A percentile compares a stretch with the other conserved stretches of the same genome.
phyloP scores from a whole-genome alignment of 1,140 invertebrate genomes.

The Drosophila sp. region DNA sequence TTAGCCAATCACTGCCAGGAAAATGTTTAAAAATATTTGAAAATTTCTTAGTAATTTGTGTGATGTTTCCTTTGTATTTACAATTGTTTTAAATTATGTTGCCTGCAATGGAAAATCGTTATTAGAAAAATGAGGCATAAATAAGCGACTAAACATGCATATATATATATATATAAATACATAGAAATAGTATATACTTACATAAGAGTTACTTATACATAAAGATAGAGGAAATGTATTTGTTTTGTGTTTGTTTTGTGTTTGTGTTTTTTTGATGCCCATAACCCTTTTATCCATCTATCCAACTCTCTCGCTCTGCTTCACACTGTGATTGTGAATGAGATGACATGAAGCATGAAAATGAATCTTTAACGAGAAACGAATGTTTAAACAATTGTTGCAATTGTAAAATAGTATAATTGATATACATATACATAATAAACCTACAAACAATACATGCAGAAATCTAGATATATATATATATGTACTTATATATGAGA shows the following conservation, averaged over 20 bases:
- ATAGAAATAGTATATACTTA: conserved; percentile 11
- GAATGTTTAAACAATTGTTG: conserved; percentile 10
- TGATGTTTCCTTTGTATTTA: no score
- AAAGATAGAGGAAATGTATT: background rate
- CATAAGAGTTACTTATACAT: conserved; percentile 4
- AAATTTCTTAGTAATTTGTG: no score
- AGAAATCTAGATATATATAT: conserved; percentile 2
- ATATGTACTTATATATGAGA: background rate
- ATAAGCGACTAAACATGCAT: background rate
- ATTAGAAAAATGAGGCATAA: conserved; percentile 14
- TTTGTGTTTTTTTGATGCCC: background rate
- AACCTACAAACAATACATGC: conserved; percentile 2
- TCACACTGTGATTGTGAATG: no score
- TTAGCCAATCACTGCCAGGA: no score
- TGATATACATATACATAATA: conserved; percentile 15
- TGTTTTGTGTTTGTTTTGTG: background rate
- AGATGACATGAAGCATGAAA: no score
- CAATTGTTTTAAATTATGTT: no score
- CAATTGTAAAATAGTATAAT: conserved; percentile 11
- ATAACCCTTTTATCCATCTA: background rate
- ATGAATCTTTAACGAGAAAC: background rate
- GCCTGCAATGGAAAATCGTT: conserved; percentile 22
- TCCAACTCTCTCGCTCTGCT: background rate
- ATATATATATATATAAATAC: conserved; percentile 1
- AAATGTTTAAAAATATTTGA: no score